Percentiles rank a stretch among this genome's conserved stretches.
Evolutionary conservation across 2,888 invertebrate species (phyloP).

Genomic region (Callinectes sapidus): DNA sequence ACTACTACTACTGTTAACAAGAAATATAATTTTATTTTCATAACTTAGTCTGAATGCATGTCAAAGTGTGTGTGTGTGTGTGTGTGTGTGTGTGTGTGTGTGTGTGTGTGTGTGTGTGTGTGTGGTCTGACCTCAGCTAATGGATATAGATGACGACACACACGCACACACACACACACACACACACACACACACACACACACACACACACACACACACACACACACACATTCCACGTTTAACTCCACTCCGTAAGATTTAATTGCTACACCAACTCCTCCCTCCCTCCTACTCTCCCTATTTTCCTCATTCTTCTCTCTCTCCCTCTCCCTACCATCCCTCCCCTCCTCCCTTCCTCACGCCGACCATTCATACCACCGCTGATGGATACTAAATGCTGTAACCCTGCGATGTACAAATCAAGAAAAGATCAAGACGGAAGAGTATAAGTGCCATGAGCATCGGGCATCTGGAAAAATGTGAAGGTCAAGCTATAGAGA

Average conservation of each 20-base stretch:
- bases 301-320: neutral
- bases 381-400: neutral
- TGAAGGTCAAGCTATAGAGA: too few species aligned
- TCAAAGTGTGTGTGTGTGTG: neutral
- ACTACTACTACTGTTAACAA: neutral
- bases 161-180: neutral
- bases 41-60: neutral
- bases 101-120: neutral
- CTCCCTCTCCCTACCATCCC: neutral
- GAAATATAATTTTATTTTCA: neutral
- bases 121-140: neutral
- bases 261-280: neutral
- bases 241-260: neutral
- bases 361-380: neutral
- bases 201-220: conserved; percentile 1
- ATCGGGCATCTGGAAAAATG: too few species aligned
- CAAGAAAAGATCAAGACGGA: neutral
- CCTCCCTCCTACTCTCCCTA: neutral
- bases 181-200: neutral
- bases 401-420: neutral
- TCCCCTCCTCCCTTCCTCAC: neutral
- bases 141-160: neutral
- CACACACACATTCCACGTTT: neutral
- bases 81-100: neutral
- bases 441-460: too few species aligned